phyloP scores from a whole-genome alignment of 2,113 vertebrate genomes.

The Chionomys nivalis region DNA sequence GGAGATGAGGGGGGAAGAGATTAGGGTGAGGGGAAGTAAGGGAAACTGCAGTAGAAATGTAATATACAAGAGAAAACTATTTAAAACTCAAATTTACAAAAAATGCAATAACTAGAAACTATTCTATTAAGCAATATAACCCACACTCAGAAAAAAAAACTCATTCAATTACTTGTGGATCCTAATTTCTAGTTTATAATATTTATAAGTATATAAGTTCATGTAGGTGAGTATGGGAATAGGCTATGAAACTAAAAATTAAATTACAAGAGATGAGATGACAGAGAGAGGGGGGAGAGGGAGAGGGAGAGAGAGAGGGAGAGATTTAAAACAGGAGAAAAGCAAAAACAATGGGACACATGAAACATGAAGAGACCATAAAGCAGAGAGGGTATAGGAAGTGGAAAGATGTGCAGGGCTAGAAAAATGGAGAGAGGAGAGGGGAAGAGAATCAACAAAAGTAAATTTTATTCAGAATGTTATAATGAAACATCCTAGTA shows the following conservation, averaged over 20 bases:
- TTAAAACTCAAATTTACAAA: neutral
- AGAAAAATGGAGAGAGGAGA: neutral
- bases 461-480: neutral
- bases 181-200: neutral
- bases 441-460: too few relatives aligned
- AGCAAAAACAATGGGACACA: neutral
- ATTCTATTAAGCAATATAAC: neutral
- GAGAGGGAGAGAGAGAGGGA: neutral
- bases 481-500: neutral
- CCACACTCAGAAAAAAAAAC: neutral
- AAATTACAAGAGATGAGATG: neutral
- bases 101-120: neutral
- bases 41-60: neutral
- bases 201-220: neutral
- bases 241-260: neutral
- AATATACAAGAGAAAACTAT: neutral
- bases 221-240: neutral
- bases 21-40: neutral
- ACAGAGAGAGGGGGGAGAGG: neutral
- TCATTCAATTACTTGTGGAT: neutral
- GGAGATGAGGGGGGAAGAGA: neutral
- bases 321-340: too few relatives aligned
- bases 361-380: neutral
- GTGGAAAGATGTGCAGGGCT: too few relatives aligned
- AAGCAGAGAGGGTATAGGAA: neutral